Base-by-base conservation (phyloP, 2,113 vertebrate genomes). In the Pontoporia blainvillei region DNA sequence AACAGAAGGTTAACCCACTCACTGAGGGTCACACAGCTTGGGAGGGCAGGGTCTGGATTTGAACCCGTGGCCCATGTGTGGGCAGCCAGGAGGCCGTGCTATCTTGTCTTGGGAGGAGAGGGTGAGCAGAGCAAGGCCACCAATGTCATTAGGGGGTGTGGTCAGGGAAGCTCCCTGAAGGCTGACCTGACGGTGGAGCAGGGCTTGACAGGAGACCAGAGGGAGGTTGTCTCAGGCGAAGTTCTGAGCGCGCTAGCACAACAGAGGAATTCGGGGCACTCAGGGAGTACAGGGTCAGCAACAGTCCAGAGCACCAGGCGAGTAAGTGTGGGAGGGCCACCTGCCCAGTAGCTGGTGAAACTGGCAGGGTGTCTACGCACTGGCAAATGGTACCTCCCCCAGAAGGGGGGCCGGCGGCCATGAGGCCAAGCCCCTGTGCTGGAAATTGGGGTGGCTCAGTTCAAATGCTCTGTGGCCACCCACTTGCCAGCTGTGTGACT, bases 191-290 rank as follows among this genome's bases (percentile, higher is more conserved):
- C 29, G 57, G 66, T 31, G 41, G 36, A 57, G 39, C 12, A 0
- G 62, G 62, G 2, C 25, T 5, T 10, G 34, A 39, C 10, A 6
- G 31, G 39, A 29, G 21, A 14, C 14, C 31, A 21, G 57, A 11
- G 25, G 57, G 36, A 29, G 49, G 6, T 2, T 15, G 29, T 20
- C 18, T 27, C 67, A 6, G 61, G 36, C 9, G 49, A 5, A 12
- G 2, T 14, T 9, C 5, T 25, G 44, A 81, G n/a, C 0, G 0
- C 6, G 15, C 12, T 2, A 31, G 10, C 3, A 7, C 9, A 5
- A 6, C 39, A 31, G 66, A 41, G 20, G 41, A 1, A 34, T 2
- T 52, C 25, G 2, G 20, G 39, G 23, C 4, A 0, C 17, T 3
- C 8, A 14, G 29, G 11, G 36, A 34, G 54, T 1, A 25, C 0